Evolutionary conservation across 2,888 invertebrate genomes (phyloP).

Genomic region (Scaptomyza parva): DNA sequence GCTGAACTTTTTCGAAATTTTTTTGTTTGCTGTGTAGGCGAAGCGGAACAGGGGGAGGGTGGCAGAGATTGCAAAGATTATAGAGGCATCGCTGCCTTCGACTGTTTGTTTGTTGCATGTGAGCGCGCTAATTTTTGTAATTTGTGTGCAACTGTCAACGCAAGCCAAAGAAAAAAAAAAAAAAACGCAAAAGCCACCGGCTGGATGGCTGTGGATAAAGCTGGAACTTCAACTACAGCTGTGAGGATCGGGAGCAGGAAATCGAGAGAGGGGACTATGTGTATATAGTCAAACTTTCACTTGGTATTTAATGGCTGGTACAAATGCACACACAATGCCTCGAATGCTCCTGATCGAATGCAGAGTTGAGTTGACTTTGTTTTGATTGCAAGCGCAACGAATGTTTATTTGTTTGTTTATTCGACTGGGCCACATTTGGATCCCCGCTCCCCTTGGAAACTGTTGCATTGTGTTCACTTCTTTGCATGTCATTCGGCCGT

Average conservation of each 20-base stretch:
- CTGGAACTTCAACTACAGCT: conserved; percentile 19
- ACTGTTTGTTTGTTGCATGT: conserved; percentile 54
- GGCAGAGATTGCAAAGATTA: conserved; percentile 54
- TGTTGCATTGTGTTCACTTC: conserved; percentile 39
- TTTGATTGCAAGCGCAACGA: conserved; percentile 61
- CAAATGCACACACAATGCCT: conserved; percentile 32
- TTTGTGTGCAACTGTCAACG: conserved; percentile 73
- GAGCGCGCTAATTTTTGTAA: conserved; percentile 72
- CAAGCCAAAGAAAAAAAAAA: conserved; percentile 32
- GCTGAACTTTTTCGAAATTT: too few relatives aligned
- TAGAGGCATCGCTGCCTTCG: conserved; percentile 47
- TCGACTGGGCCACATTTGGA: conserved; percentile 37
- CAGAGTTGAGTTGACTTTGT: conserved; percentile 50
- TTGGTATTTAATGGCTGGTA: conserved; percentile 46
- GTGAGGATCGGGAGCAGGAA: background rate
- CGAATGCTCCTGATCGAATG: conserved; percentile 44
- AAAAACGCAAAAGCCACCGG: conserved; percentile 39
- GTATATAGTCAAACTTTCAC: conserved; percentile 66
- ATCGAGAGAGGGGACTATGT: background rate
- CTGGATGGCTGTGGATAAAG: conserved; percentile 29
- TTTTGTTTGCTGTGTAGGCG: background rate
- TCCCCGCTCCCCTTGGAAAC: background rate
- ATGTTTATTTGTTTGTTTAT: conserved; percentile 60
- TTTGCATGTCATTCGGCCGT: conserved; percentile 60
- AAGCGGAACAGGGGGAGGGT: background rate